Percentiles rank a stretch among this genome's conserved stretches.
Evolutionary conservation across 2,888 invertebrate species (phyloP).

Genomic region (Anarsia innoxiella): DNA sequence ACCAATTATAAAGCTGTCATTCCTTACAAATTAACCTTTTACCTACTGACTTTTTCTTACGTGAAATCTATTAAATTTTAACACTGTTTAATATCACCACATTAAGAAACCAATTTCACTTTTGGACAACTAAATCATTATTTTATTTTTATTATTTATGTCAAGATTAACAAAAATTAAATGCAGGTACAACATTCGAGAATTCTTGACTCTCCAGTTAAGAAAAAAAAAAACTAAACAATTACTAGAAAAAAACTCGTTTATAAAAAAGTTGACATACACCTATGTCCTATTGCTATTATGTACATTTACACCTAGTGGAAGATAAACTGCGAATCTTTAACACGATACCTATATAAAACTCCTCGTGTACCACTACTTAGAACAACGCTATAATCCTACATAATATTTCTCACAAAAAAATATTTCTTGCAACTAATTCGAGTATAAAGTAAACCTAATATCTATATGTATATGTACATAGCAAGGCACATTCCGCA

Average conservation of each 20-base stretch:
- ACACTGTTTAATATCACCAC: conserved; percentile 48
- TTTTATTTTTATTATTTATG: conserved; percentile 66
- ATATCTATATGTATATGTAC: conserved; percentile 59
- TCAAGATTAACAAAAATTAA: conserved; percentile 69
- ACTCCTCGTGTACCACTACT: conserved; percentile 57
- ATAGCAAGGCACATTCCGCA: conserved; percentile 77
- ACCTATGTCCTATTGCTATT: conserved; percentile 60
- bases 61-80: conserved; percentile 48
- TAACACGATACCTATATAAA: conserved; percentile 65
- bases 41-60: conserved; percentile 69
- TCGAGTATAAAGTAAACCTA: conserved; percentile 67
- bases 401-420: conserved; percentile 69
- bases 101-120: conserved; percentile 54
- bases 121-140: conserved; percentile 62
- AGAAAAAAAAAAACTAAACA: conserved; percentile 67
- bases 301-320: conserved; percentile 69
- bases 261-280: conserved; percentile 57
- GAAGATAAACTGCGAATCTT: conserved; percentile 75
- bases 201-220: conserved; percentile 69
- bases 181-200: conserved; percentile 77
- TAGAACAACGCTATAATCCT: conserved; percentile 62
- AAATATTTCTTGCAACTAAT: conserved; percentile 73
- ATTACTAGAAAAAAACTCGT: conserved; percentile 63
- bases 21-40: conserved; percentile 59
- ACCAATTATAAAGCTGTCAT: conserved; percentile 69